These are phyloP conservation scores for Lordiphosa mommai DNA, from an alignment of 1,140 invertebrate genomes.

Conservation along the genomic window DNA sequence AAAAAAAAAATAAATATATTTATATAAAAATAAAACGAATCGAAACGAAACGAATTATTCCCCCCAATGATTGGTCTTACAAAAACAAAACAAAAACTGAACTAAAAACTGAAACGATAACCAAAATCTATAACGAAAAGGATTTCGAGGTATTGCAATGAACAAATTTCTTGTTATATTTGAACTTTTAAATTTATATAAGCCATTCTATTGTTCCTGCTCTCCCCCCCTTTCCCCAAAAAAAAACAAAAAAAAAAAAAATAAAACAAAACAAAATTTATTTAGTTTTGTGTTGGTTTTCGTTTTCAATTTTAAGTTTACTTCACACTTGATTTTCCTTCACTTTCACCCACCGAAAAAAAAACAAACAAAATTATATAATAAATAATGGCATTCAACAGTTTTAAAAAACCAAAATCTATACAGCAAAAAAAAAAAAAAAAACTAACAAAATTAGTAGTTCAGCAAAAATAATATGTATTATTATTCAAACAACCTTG, in stretches of 20 bases:
- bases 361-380: conserved; percentile 31
- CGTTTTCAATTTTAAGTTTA: conserved; percentile 39
- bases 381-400: conserved; percentile 40
- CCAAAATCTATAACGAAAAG: conserved; percentile 50
- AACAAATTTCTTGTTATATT: conserved; percentile 76
- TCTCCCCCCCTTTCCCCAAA: conserved; percentile 7
- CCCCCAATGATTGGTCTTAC: conserved; percentile 17
- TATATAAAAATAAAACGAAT: conserved; percentile 15
- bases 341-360: conserved; percentile 33
- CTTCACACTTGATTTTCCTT: conserved; percentile 46
- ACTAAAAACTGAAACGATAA: conserved; percentile 14
- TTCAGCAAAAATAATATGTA: conserved; percentile 24
- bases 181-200: conserved; percentile 76
- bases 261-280: conserved; percentile 21
- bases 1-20: conserved; percentile 21
- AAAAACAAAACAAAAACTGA: conserved; percentile 17
- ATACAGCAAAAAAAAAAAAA: conserved; percentile 17
- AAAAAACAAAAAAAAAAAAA: conserved; percentile 15
- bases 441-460: conserved; percentile 39
- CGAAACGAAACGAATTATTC: conserved; percentile 18
- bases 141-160: conserved; percentile 80
- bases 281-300: conserved; percentile 34
- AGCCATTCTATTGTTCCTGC: conserved; percentile 69
- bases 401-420: conserved; percentile 30
- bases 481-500: conserved; percentile 12